Evolutionary conservation across 2,113 vertebrate genomes (phyloP).

Genomic region (Rostratula benghalensis): DNA sequence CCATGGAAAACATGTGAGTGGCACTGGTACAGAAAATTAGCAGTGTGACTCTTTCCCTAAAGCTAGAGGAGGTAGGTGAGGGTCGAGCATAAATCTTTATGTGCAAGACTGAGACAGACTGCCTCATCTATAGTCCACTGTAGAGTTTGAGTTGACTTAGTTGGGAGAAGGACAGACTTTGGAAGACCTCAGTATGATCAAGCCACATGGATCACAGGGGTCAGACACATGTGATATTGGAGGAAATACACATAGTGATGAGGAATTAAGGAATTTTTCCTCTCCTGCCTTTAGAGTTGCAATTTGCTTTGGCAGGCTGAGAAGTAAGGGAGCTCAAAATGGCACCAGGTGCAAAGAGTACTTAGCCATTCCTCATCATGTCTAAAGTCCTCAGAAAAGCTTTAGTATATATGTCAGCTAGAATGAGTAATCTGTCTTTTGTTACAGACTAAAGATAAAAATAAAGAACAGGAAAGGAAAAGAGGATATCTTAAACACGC

Average conservation of each 20-base stretch:
- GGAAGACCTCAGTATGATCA: background rate
- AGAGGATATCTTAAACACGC: background rate
- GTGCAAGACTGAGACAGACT: background rate
- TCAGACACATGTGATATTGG: rapidly evolving
- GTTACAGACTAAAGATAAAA: constrained; percentile 2
- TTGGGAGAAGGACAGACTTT: background rate
- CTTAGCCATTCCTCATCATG: background rate
- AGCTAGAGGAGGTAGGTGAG: background rate
- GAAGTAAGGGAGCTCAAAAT: background rate
- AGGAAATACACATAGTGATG: background rate
- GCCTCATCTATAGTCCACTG: background rate
- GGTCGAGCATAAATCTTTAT: background rate
- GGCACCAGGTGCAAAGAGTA: background rate
- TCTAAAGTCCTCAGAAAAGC: constrained; percentile 13
- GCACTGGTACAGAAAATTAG: background rate
- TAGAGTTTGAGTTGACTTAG: background rate
- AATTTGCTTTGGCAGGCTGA: background rate
- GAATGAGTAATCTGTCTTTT: constrained; percentile 20
- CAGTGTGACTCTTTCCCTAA: background rate
- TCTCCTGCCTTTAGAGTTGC: background rate
- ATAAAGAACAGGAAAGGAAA: background rate
- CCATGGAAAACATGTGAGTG: background rate
- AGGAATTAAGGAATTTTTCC: background rate
- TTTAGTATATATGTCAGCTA: background rate
- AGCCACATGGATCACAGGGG: background rate